Base-by-base conservation (phyloP, 2,113 vertebrate genomes). In the Pimephales promelas region DNA sequence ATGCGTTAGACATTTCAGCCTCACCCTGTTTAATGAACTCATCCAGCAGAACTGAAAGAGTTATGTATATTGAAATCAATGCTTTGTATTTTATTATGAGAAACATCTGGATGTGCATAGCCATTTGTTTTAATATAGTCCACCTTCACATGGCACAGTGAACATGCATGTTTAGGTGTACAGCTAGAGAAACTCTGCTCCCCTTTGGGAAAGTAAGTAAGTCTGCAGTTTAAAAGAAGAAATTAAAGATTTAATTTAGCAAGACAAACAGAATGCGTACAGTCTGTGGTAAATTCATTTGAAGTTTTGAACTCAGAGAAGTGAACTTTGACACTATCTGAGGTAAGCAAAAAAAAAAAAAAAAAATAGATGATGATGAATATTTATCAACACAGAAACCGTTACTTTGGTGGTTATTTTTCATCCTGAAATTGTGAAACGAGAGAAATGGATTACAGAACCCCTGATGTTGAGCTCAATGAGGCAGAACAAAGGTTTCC, bases 401-500 rank as follows among this genome's bases (percentile, higher is more conserved):
- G 40, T 73, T 86, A 80, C 78, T 79, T 80, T 68, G 24, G 81
- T 80, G 59, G 71, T 31, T 87, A 86, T 86, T 88, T 90, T 87
- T 86, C 78, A 82, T 89, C 56, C 62, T 28, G 88, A 87, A 84
- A 89, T 83, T 52, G 83, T 24, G 57, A 86, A 86, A 71, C 64
- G 43, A 87, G 81, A 89, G 68, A 80, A 87, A 79, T 34, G 57
- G 86, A 89, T 89, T 87, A 88, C 84, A 77, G 61, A 87, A 86
- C 49, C 83, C 87, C 82, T 31, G 83, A 75, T 87, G 84, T 34
- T 70, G 68, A 72, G 56, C 56, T 87, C 85, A 84, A 66, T 85
- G 86, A 88, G 86, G 72, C 82, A 57, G 81, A 87, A 87, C 86
- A 79, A 86, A 86, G 82, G 83, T 75, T 86, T 90, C 86, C 88